Percentiles rank a stretch among this genome's conserved stretches.
Conservation (phyloP, 2,113 vertebrate species). For the Chloropsis cyanopogon region DNA sequence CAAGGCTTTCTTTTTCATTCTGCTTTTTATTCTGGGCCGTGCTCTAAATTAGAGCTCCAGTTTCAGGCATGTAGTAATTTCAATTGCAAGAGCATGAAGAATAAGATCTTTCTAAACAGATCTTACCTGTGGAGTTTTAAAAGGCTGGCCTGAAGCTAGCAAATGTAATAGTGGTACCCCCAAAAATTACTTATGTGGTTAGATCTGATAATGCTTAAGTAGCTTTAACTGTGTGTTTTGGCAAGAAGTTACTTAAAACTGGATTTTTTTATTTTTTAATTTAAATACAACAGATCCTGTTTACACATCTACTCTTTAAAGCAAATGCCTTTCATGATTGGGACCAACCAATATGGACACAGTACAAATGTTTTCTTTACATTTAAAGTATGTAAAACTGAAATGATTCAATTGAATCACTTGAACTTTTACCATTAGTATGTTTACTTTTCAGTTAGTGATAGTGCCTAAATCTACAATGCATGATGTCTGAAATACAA, state of each 20-base stretch:
- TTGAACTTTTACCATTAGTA: not conserved
- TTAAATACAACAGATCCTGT: not conserved
- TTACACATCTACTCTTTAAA: not conserved
- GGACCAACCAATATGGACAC: not conserved
- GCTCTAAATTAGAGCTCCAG: slow-evolving; percentile 60
- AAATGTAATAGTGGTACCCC: not conserved
- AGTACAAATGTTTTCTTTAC: slow-evolving; percentile 21
- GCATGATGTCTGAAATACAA: not conserved
- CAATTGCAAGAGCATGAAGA: not conserved
- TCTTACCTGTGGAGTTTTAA: not conserved
- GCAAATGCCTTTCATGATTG: slow-evolving; percentile 1
- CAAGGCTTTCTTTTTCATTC: not conserved
- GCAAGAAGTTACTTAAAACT: not conserved
- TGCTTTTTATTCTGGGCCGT: not conserved
- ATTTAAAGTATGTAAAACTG: slow-evolving; percentile 7
- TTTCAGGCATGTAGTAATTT: not conserved
- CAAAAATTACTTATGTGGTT: not conserved
- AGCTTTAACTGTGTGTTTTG: not conserved
- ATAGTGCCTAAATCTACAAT: not conserved
- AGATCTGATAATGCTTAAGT: not conserved
- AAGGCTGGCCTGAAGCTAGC: not conserved
- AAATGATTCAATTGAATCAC: slow-evolving; percentile 46
- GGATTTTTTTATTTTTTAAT: not conserved
- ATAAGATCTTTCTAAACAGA: not conserved
- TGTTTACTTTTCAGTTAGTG: not conserved